Conservation (phyloP, 2,113 vertebrate species). For the Malurus melanocephalus region DNA sequence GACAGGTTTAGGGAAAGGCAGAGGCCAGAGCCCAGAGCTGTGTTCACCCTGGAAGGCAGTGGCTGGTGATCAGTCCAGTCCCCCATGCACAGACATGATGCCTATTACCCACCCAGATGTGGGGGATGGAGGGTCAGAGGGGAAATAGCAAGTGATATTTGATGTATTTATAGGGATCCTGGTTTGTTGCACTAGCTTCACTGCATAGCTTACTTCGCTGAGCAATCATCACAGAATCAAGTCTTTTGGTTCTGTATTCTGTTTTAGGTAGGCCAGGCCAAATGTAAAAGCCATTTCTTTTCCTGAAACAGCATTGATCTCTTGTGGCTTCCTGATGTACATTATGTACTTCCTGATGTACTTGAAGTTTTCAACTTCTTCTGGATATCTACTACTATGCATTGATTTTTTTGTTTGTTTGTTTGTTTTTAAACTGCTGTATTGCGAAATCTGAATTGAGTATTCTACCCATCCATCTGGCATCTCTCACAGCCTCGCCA, state of each 20-base stretch:
- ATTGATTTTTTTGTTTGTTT: not conserved
- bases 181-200: not conserved
- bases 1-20: not conserved
- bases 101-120: not conserved
- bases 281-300: not conserved
- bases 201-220: not conserved
- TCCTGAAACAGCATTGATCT: not conserved
- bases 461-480: not conserved
- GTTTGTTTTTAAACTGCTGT: not conserved
- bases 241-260: not conserved
- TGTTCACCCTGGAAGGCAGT: not conserved
- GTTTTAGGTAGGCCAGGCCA: not conserved
- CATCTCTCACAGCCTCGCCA: not conserved
- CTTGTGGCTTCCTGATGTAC: not conserved
- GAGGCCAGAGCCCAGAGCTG: accelerated
- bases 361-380: not conserved
- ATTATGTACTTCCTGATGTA: not conserved
- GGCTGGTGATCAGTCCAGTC: accelerated
- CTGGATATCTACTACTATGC: not conserved
- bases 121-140: not conserved
- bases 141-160: not conserved
- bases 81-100: accelerated
- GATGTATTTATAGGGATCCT: not conserved
- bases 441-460: not conserved
- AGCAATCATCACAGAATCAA: not conserved